phyloP scores from a whole-genome alignment of 2,113 vertebrate species.

The Limanda limanda region DNA sequence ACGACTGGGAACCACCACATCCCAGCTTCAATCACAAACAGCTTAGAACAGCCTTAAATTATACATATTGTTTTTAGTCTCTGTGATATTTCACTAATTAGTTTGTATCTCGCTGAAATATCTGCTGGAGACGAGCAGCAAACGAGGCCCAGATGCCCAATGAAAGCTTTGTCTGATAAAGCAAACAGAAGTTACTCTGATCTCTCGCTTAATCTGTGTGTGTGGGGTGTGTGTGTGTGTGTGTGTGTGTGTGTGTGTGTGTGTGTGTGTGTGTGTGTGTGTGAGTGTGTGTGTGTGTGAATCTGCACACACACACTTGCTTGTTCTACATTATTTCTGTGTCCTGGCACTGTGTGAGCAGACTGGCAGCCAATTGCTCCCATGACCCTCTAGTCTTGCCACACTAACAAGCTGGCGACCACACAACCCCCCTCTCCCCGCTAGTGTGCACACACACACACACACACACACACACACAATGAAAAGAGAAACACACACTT shows the following conservation, averaged over 20 bases:
- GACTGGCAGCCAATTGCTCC: constrained; percentile 83
- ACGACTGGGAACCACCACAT: constrained; percentile 23
- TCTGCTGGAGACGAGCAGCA: constrained; percentile 63
- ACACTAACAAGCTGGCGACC: constrained; percentile 83
- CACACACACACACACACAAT: constrained; percentile 11
- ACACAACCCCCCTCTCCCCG: constrained; percentile 50
- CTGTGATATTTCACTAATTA: constrained; percentile 70
- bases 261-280: constrained; percentile 31
- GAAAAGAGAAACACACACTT: not conserved
- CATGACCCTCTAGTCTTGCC: constrained; percentile 79
- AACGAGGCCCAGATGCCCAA: constrained; percentile 77
- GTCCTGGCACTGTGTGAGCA: constrained; percentile 69
- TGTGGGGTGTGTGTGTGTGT: constrained; percentile 33
- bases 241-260: constrained; percentile 33
- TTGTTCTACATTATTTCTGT: constrained; percentile 77
- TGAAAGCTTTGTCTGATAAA: constrained; percentile 78
- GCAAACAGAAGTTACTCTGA: constrained; percentile 81
- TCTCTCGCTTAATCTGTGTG: constrained; percentile 71
- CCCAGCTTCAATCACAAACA: constrained; percentile 49
- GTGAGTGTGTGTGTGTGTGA: constrained; percentile 31
- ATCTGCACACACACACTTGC: constrained; percentile 46
- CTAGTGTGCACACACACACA: constrained; percentile 19
- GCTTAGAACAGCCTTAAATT: constrained; percentile 66
- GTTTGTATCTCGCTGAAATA: constrained; percentile 61
- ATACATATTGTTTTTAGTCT: constrained; percentile 71